A percentile compares a stretch with the other conserved stretches of the same genome.
These are phyloP conservation scores for Macroramphosus scolopax DNA, from an alignment of 2,797 vertebrate species.

Conservation along the genomic window DNA sequence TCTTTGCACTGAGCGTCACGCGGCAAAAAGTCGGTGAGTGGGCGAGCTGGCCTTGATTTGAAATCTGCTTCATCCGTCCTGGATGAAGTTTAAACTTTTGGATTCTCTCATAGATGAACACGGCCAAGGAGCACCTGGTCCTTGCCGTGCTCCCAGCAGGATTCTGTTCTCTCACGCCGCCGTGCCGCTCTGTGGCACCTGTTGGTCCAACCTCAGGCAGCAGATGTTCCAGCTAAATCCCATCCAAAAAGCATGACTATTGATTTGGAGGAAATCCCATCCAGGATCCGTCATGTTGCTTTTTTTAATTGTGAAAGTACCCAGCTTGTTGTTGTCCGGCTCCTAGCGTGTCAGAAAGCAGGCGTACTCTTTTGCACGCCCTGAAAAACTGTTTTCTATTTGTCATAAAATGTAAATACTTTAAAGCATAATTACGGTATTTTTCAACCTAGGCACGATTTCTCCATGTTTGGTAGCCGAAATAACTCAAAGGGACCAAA, in stretches of 20 bases:
- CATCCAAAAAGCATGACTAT: constrained; percentile 66
- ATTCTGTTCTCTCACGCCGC: constrained; percentile 71
- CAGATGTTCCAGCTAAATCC: constrained; percentile 71
- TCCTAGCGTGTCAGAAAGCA: constrained; percentile 27
- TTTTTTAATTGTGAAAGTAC: constrained; percentile 48
- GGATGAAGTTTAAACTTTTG: constrained; percentile 65
- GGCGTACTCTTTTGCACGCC: background rate
- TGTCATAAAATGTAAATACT: constrained; percentile 23
- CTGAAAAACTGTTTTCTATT: constrained; percentile 32
- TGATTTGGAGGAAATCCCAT: constrained; percentile 71
- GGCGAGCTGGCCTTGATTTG: constrained; percentile 40
- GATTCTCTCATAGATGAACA: constrained; percentile 63
- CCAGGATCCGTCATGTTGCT: constrained; percentile 56
- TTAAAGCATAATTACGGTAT: no score
- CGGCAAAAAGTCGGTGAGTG: constrained; percentile 40
- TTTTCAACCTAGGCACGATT: no score
- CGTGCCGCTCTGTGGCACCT: constrained; percentile 65
- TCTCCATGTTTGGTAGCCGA: no score
- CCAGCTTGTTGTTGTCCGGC: constrained; percentile 29
- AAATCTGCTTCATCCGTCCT: constrained; percentile 43
- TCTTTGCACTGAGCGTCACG: constrained; percentile 11
- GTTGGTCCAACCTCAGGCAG: constrained; percentile 59
- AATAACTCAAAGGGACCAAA: no score
- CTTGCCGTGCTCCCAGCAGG: constrained; percentile 44
- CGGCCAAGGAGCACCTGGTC: constrained; percentile 65